Conservation (phyloP, 2,797 vertebrate species). For the Lemur catta region DNA sequence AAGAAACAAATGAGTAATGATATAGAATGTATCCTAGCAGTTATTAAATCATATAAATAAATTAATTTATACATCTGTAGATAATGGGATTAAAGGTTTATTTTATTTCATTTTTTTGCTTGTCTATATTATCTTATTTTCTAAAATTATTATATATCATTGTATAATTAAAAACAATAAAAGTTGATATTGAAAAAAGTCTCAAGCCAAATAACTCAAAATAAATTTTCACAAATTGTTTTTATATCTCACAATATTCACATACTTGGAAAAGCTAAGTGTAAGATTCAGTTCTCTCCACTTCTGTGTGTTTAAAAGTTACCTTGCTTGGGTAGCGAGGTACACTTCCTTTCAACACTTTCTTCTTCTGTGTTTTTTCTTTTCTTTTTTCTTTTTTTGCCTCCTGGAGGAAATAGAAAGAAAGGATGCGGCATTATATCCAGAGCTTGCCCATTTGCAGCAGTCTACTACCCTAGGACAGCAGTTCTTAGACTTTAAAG, state of each 20-base stretch:
- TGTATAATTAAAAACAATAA: not conserved
- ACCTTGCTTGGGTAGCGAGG: not conserved
- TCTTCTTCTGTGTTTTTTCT: not conserved
- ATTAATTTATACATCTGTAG: not conserved
- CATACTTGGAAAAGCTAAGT: not conserved
- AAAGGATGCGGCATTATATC: not conserved
- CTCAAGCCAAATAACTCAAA: not conserved
- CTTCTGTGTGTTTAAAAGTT: not conserved
- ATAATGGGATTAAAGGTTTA: not conserved
- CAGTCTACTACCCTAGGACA: not conserved
- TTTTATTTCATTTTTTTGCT: not conserved
- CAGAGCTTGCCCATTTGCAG: not conserved
- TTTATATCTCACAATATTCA: not conserved
- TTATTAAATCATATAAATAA: constrained; percentile 8
- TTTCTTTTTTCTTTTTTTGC: too few relatives aligned
- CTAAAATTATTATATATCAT: not conserved
- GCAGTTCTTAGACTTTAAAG: not conserved
- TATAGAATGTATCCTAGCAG: not conserved
- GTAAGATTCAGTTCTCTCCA: not conserved
- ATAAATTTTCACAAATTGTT: not conserved
- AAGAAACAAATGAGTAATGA: not conserved
- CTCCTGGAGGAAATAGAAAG: not conserved
- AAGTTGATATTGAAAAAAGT: not conserved
- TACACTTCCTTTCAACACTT: not conserved
- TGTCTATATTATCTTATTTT: not conserved